phyloP scores from a whole-genome alignment of 2,888 invertebrate genomes.

The Cepaea hortensis region DNA sequence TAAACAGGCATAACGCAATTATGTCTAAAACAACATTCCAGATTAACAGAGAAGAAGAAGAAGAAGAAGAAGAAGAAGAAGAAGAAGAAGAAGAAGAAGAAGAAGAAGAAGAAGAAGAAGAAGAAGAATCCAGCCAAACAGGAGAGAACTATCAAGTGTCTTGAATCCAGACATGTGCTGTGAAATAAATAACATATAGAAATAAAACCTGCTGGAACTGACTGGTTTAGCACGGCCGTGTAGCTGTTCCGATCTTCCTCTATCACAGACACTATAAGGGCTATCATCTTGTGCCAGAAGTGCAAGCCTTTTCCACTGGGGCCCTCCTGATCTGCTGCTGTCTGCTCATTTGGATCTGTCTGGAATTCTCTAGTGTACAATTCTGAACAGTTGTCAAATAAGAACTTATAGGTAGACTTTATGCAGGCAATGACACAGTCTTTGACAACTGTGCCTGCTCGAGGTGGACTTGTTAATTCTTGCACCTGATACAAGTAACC shows the following conservation, averaged over 20 bases:
- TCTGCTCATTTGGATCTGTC: slow-evolving; percentile 64
- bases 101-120: no score
- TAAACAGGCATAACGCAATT: no score
- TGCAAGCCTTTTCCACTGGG: slow-evolving; percentile 90
- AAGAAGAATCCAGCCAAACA: no score
- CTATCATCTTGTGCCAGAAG: slow-evolving; percentile 98
- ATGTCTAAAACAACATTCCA: no score
- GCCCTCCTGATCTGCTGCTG: slow-evolving; percentile 78
- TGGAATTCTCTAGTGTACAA: slow-evolving; percentile 84
- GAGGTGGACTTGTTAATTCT: slow-evolving; percentile 97
- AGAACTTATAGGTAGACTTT: slow-evolving; percentile 98
- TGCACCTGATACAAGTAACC: slow-evolving; percentile 83
- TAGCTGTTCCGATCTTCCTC: slow-evolving; percentile 99
- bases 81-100: no score
- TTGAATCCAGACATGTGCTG: no score
- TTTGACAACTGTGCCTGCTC: slow-evolving; percentile 98
- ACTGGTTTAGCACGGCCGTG: slow-evolving; percentile 96
- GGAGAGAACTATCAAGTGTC: no score
- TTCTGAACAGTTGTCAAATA: slow-evolving; percentile 99
- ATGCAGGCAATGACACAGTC: slow-evolving; percentile 99
- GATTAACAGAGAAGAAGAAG: no score
- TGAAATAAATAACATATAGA: not conserved
- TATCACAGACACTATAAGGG: slow-evolving; percentile 97
- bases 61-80: no score
- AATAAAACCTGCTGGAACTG: slow-evolving; percentile 55